Base-by-base conservation (phyloP, 2,888 invertebrate genomes). In the Megastigmus dorsalis region DNA sequence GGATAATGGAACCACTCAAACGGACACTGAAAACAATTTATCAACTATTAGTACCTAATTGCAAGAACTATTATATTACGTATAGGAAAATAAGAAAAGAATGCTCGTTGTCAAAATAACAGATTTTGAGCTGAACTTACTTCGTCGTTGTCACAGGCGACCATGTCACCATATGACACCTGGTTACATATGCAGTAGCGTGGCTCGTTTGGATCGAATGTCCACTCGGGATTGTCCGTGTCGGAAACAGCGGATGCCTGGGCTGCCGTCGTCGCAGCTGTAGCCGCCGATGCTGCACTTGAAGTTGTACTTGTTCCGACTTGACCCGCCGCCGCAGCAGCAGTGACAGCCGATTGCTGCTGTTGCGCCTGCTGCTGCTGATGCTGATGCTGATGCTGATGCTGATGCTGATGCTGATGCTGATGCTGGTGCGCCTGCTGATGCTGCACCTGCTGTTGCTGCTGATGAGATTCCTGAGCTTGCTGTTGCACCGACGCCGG, bases 1-100 rank as follows among this genome's bases (percentile, higher is more conserved):
- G 95, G 95, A 89, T 98, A 99, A 90, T 99, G 99, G 90, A 99
- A 99, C 99, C 99, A 99, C 89, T 99, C 98, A 85, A 96, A 97
- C 1, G 97, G 97, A 89, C 99, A 99, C 95, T 96, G 90, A 75
- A 91, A 89, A 80, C 76, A 41, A n/a, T n/a, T n/a, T n/a, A n/a
- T n/a, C n/a, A n/a, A n/a, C n/a, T n/a, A n/a, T n/a, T n/a, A n/a
- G n/a, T n/a, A n/a, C n/a, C n/a, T n/a, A n/a, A n/a, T n/a, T n/a
- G n/a, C n/a, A n/a, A n/a, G 18, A 60, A 38, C 10, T 33, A 33
- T 33, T 0, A 3, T 13, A 82, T 71, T 78, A 77, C 57, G 72
- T 54, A 70, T 30, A n/a, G n/a, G n/a, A 54, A 41, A 66, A 0
- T 26, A 41, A 9, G 38, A 23, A 38, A 20, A 57, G n/a, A 9